A percentile compares a stretch with the other conserved stretches of the same genome.
These are phyloP conservation scores for Mallotus villosus DNA, from an alignment of 2,797 vertebrate genomes.

Conservation along the genomic window DNA sequence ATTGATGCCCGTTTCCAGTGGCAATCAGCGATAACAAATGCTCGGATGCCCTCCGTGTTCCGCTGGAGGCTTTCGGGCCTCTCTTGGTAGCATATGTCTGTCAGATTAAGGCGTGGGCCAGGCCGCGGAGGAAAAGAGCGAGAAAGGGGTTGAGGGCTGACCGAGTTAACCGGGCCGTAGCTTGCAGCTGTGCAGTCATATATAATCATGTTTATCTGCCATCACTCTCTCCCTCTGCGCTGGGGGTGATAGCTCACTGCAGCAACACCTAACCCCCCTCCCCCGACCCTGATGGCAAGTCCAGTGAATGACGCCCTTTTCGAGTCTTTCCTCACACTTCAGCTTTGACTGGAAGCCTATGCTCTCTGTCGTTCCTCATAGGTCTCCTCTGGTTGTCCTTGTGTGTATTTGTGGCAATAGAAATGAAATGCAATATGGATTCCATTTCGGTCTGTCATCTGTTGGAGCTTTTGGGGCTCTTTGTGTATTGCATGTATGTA, in stretches of 20 bases:
- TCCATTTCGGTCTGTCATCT: not conserved
- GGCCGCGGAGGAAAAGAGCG: constrained; percentile 6
- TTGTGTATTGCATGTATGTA: not conserved
- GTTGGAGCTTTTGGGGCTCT: not conserved
- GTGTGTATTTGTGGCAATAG: no score
- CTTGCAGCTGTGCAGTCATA: constrained; percentile 23
- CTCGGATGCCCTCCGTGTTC: constrained; percentile 32
- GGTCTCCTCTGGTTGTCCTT: not conserved
- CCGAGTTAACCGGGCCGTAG: not conserved
- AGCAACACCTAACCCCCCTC: not conserved
- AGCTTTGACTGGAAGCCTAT: not conserved
- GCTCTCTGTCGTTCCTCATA: not conserved
- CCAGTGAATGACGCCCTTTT: not conserved
- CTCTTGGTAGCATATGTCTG: constrained; percentile 38
- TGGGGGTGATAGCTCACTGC: not conserved
- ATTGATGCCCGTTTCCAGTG: not conserved
- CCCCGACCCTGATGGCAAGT: not conserved
- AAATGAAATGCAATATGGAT: no score
- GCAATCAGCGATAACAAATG: constrained; percentile 17
- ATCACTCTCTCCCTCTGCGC: constrained; percentile 12
- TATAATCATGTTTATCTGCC: constrained; percentile 24
- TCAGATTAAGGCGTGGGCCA: constrained; percentile 31
- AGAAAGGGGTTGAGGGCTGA: constrained; percentile 26
- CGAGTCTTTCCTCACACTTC: not conserved
- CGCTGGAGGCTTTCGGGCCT: constrained; percentile 22